Evolutionary conservation across 2,797 vertebrate species (phyloP).

Genomic region (Galagoides demidoff): DNA sequence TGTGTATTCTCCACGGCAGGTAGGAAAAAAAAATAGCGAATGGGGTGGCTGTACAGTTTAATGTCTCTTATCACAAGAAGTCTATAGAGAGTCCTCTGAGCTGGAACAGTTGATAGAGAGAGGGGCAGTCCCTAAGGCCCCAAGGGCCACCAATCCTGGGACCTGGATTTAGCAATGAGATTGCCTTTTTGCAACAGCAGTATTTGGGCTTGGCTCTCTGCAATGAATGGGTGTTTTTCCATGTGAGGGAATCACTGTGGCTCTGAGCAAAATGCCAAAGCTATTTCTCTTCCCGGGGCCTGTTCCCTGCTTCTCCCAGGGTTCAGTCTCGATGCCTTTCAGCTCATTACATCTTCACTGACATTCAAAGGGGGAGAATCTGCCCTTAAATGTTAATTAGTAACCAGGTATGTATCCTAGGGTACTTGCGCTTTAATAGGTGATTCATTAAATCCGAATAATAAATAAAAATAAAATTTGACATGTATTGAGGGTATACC

Average conservation of each 20-base stretch:
- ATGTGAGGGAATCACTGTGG: background rate
- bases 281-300: background rate
- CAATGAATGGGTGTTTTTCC: background rate
- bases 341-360: background rate
- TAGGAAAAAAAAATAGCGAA: background rate
- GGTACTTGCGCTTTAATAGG: background rate
- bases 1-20: background rate
- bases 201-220: background rate
- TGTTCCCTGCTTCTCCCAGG: background rate
- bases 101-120: background rate
- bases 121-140: background rate
- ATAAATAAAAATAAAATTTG: slow-evolving; percentile 39
- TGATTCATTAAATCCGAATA: background rate
- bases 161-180: background rate
- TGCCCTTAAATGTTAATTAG: background rate
- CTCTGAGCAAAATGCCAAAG: background rate
- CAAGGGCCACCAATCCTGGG: background rate
- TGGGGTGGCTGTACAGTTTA: fast-evolving
- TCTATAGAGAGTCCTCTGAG: background rate
- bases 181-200: background rate
- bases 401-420: background rate
- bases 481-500: background rate
- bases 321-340: background rate
- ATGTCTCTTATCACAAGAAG: background rate
- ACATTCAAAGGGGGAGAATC: background rate